Evolutionary conservation across 2,113 vertebrate species (phyloP).

Genomic region (Todiramphus chloris): DNA sequence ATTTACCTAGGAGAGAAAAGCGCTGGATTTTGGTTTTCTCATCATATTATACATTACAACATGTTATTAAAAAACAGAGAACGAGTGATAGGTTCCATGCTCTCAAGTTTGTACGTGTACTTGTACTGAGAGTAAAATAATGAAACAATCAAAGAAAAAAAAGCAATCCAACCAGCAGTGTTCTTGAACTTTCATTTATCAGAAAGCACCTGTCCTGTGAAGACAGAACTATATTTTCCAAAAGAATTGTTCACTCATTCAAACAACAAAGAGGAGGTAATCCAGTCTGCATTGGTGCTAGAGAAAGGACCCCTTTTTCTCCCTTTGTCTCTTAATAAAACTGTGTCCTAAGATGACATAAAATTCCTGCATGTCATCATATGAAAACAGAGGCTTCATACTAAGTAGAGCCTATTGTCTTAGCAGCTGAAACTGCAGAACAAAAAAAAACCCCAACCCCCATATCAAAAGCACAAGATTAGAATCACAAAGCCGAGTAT

Average conservation of each 20-base stretch:
- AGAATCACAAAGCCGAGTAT: constrained; percentile 31
- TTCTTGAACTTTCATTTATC: not conserved
- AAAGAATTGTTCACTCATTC: not conserved
- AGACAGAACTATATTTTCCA: not conserved
- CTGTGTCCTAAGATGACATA: not conserved
- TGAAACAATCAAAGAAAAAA: not conserved
- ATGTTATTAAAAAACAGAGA: not conserved
- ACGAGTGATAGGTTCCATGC: not conserved
- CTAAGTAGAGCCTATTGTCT: constrained; percentile 43
- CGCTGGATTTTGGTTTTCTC: not conserved
- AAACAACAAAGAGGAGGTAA: not conserved
- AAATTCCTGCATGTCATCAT: not conserved
- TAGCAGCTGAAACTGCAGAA: constrained; percentile 57
- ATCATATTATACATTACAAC: not conserved
- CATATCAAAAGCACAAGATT: constrained; percentile 45
- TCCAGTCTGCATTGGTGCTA: not conserved
- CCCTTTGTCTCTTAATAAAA: not conserved
- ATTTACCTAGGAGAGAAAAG: not conserved
- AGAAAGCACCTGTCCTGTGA: not conserved
- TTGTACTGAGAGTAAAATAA: not conserved
- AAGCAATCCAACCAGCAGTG: not conserved
- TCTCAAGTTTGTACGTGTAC: not conserved
- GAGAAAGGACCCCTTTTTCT: not conserved
- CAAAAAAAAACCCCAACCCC: not conserved
- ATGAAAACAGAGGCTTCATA: not conserved